Base-by-base conservation (phyloP, 2,888 invertebrate genomes). In the Chrysomela aeneicollis region DNA sequence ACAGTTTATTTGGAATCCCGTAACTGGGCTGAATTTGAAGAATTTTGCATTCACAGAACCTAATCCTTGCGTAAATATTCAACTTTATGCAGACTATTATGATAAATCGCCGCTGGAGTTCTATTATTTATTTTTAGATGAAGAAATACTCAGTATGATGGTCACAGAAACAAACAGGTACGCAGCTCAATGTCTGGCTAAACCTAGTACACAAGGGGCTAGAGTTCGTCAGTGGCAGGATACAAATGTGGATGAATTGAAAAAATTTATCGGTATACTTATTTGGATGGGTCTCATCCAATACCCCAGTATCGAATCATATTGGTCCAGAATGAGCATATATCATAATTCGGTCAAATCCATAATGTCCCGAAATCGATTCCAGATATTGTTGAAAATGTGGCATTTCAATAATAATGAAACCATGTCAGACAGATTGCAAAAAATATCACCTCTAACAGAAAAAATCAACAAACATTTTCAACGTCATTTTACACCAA, bases 361-460 rank as follows among this genome's bases (percentile, higher is more conserved):
- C 21, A 63, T 52, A 46, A 9, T 21, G 47, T 46, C 10, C 26
- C 26, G 26, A 26, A 26, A 26, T 26, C 26, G 26, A 26, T 26
- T 26, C 26, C 26, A 26, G 26, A 26, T 26, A 26, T 26, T 26
- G 26, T 26, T 26, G 26, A 26, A 3, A 26, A 26, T 26, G 26
- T 26, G 26, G 26, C 26, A 26, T 26, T 26, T 26, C 26, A 26
- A 26, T 26, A 26, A 26, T 26, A 26, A 26, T 26, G 26, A 26
- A 26, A 6, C 3, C 26, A 26, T 26, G 26, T 47, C 61, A 30
- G 54, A 65, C 60, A 68, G 67, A 46, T 22, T 73, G 46, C 61
- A 65, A 26, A 74, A 73, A 71, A 21, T 73, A 17, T 35, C 59
- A 37, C 67, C 71, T 22, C 58, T 73, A 15, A 35, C 69, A 37